Base-by-base conservation (phyloP, 2,113 vertebrate genomes). In the Podilymbus podiceps region DNA sequence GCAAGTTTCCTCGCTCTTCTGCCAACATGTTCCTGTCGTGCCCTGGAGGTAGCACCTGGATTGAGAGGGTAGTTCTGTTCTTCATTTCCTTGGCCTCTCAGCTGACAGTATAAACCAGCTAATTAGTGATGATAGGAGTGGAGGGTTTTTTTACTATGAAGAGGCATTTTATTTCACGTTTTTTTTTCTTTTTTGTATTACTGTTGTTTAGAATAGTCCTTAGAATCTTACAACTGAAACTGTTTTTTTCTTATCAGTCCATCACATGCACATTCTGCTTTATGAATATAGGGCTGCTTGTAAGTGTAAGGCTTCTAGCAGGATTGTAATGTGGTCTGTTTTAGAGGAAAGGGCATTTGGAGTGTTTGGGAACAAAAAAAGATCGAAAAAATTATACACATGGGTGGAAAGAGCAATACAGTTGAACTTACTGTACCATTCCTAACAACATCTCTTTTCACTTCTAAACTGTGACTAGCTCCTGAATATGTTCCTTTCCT, bases 21-120 rank as follows among this genome's bases (percentile, higher is more conserved):
- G 94, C 96, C 93, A 97, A 83, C 79, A 83, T 68, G 87, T 85
- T 93, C 94, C 96, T 94, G 59, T 96, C 42, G 67, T 97, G 96
- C 97, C 97, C 97, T 96, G 95, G 68, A 97, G 97, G 97, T 93
- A 96, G 80, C 96, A 97, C 90, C 93, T 97, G 97, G 92, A 92
- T 96, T 1, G 79, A 96, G 90, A 97, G 73, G 74, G 75, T 88
- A 94, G 78, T 53, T 96, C 75, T 92, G 30, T 59, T 94, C 77
- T 95, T 91, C 24, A 38, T 95, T 92, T 87, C 28, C 49, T 75
- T 73, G 82, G 68, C 66, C 80, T 93, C 82, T 94, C 62, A 68
- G 91, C 83, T 97, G 93, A 92, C 80, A 95, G 60, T 63, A 85
- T 85, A 90, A 96, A 84, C 74, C 38, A 85, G 59, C 11, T 95